These are phyloP conservation scores for Cygnus buccinator DNA, from an alignment of 2,113 vertebrate species.

Conservation along the genomic window DNA sequence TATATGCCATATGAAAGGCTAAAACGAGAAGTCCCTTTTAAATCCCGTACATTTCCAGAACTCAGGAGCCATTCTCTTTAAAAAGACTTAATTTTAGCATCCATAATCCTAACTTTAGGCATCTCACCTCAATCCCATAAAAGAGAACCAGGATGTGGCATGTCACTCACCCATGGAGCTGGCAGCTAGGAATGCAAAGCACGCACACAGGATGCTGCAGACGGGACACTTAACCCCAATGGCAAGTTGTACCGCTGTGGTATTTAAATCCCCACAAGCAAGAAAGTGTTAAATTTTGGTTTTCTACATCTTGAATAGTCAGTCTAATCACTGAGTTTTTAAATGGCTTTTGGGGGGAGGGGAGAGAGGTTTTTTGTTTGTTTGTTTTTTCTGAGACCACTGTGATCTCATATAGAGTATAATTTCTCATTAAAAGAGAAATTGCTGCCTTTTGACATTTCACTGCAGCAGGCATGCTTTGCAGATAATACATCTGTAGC, in stretches of 20 bases:
- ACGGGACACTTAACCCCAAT: not conserved
- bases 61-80: not conserved
- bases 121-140: not conserved
- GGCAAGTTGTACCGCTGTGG: not conserved
- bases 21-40: not conserved
- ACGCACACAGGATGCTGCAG: rapidly evolving
- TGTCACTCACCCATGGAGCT: not conserved
- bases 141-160: not conserved
- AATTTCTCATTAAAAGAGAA: not conserved
- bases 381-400: not conserved
- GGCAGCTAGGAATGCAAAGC: not conserved
- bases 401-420: not conserved
- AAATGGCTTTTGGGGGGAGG: not conserved
- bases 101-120: not conserved
- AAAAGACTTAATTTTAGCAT: not conserved
- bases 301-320: not conserved
- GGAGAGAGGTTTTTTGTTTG: not conserved
- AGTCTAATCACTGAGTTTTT: not conserved
- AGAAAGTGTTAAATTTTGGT: not conserved
- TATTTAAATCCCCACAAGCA: not conserved
- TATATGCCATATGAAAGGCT: not conserved
- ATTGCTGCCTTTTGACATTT: not conserved
- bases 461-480: not conserved
- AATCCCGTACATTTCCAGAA: not conserved
- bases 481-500: not conserved